phyloP scores from a whole-genome alignment of 1,140 invertebrate genomes.

The Ylistrum balloti region DNA sequence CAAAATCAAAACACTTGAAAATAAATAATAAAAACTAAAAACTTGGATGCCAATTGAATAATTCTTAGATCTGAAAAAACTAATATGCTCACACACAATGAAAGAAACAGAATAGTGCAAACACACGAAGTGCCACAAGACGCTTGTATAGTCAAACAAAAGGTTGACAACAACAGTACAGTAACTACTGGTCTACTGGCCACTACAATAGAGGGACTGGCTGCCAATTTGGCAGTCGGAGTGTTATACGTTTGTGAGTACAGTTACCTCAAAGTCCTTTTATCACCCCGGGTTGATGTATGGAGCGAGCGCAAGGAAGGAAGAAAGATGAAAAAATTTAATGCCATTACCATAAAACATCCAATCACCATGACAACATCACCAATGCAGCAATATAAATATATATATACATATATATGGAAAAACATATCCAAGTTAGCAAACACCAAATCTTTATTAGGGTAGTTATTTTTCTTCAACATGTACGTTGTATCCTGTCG shows the following conservation, averaged over 20 bases:
- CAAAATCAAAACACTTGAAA: slow-evolving; percentile 54
- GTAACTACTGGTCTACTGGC: slow-evolving; percentile 19
- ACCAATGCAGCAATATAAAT: slow-evolving; percentile 34
- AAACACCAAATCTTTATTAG: slow-evolving; percentile 9
- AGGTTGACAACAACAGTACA: neutral
- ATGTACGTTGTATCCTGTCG: neutral
- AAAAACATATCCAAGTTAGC: slow-evolving; percentile 36
- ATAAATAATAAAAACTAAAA: slow-evolving; percentile 49
- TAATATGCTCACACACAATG: slow-evolving; percentile 12
- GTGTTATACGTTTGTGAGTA: slow-evolving; percentile 45
- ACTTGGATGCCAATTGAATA: slow-evolving; percentile 10
- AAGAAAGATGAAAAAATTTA: slow-evolving; percentile 67
- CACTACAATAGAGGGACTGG: neutral
- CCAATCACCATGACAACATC: slow-evolving; percentile 51
- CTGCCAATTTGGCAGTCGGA: neutral
- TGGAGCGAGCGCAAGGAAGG: slow-evolving; percentile 66
- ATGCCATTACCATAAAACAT: slow-evolving; percentile 65
- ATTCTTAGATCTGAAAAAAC: slow-evolving; percentile 28
- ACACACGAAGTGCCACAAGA: slow-evolving; percentile 21
- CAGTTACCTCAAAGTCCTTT: slow-evolving; percentile 76
- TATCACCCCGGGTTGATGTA: slow-evolving; percentile 57
- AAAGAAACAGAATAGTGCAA: neutral
- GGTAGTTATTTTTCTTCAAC: slow-evolving; percentile 2
- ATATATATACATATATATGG: neutral
- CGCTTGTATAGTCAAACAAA: slow-evolving; percentile 30